phyloP scores from a whole-genome alignment of 2,113 vertebrate genomes.

The Eretmochelys imbricata region DNA sequence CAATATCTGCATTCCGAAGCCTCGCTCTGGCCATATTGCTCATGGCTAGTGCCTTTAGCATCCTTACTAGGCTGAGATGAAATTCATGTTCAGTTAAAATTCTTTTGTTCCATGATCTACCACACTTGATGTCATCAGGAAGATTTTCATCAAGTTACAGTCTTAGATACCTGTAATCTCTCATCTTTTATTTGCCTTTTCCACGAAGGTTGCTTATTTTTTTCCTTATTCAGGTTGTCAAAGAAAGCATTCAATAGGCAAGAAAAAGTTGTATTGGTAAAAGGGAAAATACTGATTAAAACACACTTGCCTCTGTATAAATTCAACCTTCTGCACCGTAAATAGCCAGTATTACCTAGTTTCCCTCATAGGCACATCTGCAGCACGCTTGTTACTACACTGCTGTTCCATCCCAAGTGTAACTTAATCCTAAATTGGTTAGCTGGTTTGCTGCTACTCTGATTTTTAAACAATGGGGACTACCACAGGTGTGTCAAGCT shows the following conservation, averaged over 20 bases:
- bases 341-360: not conserved
- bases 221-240: not conserved
- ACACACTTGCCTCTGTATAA: not conserved
- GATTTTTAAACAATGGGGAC: slow-evolving; percentile 30
- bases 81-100: not conserved
- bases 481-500: slow-evolving; percentile 18
- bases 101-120: not conserved
- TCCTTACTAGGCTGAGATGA: not conserved
- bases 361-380: not conserved
- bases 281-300: not conserved
- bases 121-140: not conserved
- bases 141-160: slow-evolving; percentile 28
- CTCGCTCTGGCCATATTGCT: not conserved
- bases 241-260: too few species aligned
- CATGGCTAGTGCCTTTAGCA: not conserved
- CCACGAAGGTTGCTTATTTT: not conserved
- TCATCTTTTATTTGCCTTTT: not conserved
- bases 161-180: not conserved
- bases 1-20: not conserved
- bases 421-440: not conserved
- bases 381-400: not conserved
- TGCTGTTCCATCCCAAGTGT: not conserved
- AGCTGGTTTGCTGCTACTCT: slow-evolving; percentile 15
- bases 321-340: not conserved
- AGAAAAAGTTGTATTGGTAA: not conserved